A percentile compares a stretch with the other conserved stretches of the same genome.
Conservation (phyloP, 2,888 invertebrate genomes). For the Keiferia lycopersicella region DNA sequence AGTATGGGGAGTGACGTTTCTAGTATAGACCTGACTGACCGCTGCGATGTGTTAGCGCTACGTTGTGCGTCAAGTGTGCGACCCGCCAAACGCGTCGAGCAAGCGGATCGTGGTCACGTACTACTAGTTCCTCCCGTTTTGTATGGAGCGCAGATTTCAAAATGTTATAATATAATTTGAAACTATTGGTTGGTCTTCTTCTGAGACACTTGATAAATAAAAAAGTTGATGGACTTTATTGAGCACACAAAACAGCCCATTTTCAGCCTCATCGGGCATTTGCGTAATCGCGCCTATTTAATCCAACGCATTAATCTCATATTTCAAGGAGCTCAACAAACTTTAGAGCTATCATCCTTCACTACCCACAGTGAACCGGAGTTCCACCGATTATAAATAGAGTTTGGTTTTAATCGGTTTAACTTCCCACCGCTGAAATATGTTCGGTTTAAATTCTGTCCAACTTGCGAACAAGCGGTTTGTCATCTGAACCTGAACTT, state of each 20-base stretch:
- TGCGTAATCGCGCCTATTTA: neutral
- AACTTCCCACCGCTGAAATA: conserved; percentile 47
- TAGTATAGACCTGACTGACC: no score
- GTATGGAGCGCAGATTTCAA: no score
- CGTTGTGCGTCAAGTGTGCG: no score
- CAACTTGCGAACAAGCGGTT: conserved; percentile 34
- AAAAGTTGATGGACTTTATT: no score
- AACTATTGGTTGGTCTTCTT: no score
- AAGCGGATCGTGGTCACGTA: no score
- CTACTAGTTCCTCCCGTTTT: no score
- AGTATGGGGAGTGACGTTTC: no score
- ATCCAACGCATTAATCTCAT: conserved; percentile 33
- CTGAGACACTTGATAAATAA: no score
- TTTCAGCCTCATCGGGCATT: neutral
- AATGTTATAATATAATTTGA: no score
- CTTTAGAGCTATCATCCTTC: conserved; percentile 38
- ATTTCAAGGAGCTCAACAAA: conserved; percentile 44
- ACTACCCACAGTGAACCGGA: conserved; percentile 19
- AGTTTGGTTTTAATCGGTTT: conserved; percentile 44
- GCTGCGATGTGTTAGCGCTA: no score
- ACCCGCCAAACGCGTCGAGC: no score
- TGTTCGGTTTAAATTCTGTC: conserved; percentile 47
- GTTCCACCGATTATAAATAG: conserved; percentile 46
- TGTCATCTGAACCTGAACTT: conserved; percentile 21
- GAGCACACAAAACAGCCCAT: neutral